A percentile compares a stretch with the other conserved stretches of the same genome.
Conservation (phyloP, 1,140 invertebrate species). For the Zaprionus ghesquierei region DNA sequence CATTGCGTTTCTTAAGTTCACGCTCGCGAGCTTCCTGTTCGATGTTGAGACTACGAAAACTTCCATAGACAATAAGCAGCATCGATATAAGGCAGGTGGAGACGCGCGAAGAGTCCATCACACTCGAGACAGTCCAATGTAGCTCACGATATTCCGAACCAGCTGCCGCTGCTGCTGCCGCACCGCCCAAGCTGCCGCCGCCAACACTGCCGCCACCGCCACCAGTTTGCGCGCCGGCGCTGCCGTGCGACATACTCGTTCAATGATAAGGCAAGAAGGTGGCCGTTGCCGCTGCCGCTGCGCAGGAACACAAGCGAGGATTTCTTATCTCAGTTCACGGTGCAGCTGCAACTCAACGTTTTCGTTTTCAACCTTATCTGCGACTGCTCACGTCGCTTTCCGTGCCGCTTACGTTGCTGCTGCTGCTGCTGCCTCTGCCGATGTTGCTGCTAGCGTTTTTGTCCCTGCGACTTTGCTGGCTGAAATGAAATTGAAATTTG, state of each 20-base stretch:
- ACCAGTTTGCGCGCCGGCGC: slow-evolving; percentile 61
- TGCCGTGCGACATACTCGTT: slow-evolving; percentile 74
- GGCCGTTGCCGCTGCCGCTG: slow-evolving; percentile 18
- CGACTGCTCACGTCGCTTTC: not conserved
- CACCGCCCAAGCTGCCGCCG: slow-evolving; percentile 50
- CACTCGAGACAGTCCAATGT: slow-evolving; percentile 93
- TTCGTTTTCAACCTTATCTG: not conserved
- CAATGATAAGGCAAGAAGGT: slow-evolving; percentile 28
- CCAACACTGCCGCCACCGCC: slow-evolving; percentile 49
- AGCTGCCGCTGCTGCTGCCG: slow-evolving; percentile 54
- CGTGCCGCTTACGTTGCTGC: not conserved
- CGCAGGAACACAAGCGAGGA: not conserved
- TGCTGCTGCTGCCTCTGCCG: slow-evolving; percentile 1
- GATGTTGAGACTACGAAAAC: slow-evolving; percentile 95
- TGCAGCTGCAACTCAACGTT: not conserved
- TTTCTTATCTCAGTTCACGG: not conserved
- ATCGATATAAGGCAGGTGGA: slow-evolving; percentile 99
- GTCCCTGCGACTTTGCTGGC: slow-evolving; percentile 33
- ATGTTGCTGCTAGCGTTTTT: slow-evolving; percentile 25
- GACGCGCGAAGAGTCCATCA: slow-evolving; percentile 96
- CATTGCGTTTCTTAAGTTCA: slow-evolving; percentile 89
- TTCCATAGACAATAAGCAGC: slow-evolving; percentile 98
- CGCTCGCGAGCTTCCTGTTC: slow-evolving; percentile 95
- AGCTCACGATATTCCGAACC: slow-evolving; percentile 84
- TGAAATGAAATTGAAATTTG: slow-evolving; percentile 66